Conservation (phyloP, 2,797 vertebrate genomes). For the Ataeniobius toweri region DNA sequence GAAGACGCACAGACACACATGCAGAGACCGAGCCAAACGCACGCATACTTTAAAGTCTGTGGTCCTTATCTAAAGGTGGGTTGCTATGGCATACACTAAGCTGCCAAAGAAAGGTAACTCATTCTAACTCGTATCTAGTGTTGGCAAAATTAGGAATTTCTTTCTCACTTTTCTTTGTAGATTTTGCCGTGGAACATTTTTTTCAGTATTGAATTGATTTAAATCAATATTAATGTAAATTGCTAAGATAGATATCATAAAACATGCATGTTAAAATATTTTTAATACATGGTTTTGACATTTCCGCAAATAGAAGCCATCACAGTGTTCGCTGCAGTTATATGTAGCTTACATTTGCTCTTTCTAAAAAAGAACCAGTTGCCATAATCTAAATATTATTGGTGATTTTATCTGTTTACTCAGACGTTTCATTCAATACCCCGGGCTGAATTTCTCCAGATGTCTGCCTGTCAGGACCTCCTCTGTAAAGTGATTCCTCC, state of each 20-base stretch:
- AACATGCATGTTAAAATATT: neutral
- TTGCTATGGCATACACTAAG: neutral
- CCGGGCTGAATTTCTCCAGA: slow-evolving; percentile 45
- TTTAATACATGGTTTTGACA: neutral
- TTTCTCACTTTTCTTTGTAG: neutral
- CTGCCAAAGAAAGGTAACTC: slow-evolving; percentile 4
- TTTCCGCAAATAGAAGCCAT: neutral
- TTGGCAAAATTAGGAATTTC: neutral
- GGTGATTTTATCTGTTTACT: neutral
- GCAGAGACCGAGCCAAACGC: slow-evolving; percentile 1
- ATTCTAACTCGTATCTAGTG: neutral
- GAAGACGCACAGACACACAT: slow-evolving; percentile 49
- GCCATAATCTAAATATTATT: neutral
- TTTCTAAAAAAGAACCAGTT: neutral
- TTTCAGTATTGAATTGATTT: neutral
- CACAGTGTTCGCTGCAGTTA: neutral
- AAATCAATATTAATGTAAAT: neutral
- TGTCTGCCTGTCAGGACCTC: slow-evolving; percentile 33
- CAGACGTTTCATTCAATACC: neutral
- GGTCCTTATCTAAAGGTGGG: slow-evolving; percentile 13
- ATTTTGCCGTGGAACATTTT: neutral
- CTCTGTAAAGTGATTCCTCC: neutral
- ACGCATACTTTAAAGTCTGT: slow-evolving; percentile 39
- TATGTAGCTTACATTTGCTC: neutral
- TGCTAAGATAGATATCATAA: neutral